Percentiles rank a stretch among this genome's conserved stretches.
Conservation (phyloP, 1,140 invertebrate species). For the Cephus cinctus region DNA sequence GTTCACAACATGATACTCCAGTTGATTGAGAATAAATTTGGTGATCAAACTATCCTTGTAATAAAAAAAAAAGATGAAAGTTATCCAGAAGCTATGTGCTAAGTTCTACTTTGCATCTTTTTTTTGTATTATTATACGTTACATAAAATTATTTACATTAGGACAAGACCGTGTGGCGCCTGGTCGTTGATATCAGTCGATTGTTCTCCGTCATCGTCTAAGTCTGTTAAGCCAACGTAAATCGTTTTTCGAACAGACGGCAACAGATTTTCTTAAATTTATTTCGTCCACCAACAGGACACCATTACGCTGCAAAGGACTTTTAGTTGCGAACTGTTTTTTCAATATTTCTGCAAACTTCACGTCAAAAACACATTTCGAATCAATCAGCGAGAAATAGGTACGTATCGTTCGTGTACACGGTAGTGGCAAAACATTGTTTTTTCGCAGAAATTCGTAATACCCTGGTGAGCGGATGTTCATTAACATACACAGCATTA, state of each 20-base stretch:
- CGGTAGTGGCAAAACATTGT: conserved; percentile 8
- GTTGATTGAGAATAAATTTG: no score
- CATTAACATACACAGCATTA: conserved; percentile 9
- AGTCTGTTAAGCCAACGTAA: no score
- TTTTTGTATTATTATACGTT: no score
- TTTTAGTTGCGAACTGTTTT: conserved; percentile 4
- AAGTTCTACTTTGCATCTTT: no score
- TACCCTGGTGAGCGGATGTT: conserved; percentile 2
- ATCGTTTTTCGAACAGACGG: conserved; percentile 13
- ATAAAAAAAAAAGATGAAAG: no score
- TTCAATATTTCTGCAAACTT: conserved; percentile 11
- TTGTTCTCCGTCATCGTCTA: no score
- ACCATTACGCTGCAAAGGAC: conserved; percentile 4
- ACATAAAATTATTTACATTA: no score
- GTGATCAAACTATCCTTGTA: no score
- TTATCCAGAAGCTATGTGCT: no score
- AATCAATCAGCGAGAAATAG: conserved; percentile 10
- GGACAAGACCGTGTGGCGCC: no score
- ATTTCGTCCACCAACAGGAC: conserved; percentile 11
- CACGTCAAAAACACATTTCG: conserved; percentile 9
- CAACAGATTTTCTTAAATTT: conserved; percentile 7
- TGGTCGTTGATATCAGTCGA: no score
- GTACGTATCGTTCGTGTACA: conserved; percentile 10
- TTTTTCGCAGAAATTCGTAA: conserved; percentile 13
- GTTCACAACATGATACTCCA: no score